Evolutionary conservation across 1,140 invertebrate genomes (phyloP), one percentile per base, ranked within the genome.

Genomic region (Trypoxylus dichotomus): DNA sequence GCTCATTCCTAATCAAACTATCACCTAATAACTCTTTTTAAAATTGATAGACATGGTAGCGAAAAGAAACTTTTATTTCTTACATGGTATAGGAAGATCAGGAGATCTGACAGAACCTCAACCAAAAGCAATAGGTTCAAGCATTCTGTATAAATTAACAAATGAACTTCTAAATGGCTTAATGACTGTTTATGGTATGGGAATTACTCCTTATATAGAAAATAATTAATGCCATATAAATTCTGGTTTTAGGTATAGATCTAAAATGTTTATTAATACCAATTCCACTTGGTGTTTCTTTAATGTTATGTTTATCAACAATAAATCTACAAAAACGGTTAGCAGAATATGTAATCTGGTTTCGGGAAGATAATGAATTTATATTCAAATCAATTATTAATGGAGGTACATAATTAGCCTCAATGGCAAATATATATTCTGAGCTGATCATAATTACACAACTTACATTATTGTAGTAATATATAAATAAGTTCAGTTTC

Each of bases 291-390:
- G 95, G 95, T 25, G 96, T 96, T 95, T 92, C 91, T 79, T 83
- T 97, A 76, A 90, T 92, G 1, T 85, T 97, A 29, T 94, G 93
- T 84, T 90, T 97, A 86, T 84, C 94, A 68, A 91, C 93, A 1
- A 86, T 96, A 25, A 90, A 91, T 79, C 90, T 91, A 80, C 86
- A 88, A 71, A 87, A 93, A 81, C 92, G 93, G 10, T 83, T 87
- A 29, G 93, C 93, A 3, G 93, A 92, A 82, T 95, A 93, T 85
- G 94, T 97, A 0, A 83, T 97, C 10, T 97, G 95, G 95, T 92
- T 94, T n/a, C 88, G 95, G 79, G 95, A 96, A 79, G 95, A 97
- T 88, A 95, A 97, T 85, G 97, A 97, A 83, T 94, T 94, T 8
- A 96, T 95, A 82, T 95, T 97, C 79, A 97, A 97, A 86, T 92